These are phyloP conservation scores for Buphagus erythrorhynchus DNA, from an alignment of 2,797 vertebrate genomes.

Conservation along the genomic window DNA sequence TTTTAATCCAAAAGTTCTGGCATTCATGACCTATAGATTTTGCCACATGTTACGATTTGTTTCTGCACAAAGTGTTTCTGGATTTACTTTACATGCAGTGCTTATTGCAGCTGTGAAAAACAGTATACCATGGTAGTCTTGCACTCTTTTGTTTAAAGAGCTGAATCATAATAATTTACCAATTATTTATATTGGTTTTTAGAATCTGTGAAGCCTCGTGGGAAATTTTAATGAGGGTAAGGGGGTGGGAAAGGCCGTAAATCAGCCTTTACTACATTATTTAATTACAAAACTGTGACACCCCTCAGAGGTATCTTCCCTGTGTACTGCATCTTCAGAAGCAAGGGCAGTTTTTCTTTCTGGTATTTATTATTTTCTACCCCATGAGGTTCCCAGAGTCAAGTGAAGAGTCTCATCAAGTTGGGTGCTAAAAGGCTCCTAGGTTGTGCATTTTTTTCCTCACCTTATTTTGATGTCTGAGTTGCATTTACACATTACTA, in stretches of 20 bases:
- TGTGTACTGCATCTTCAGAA: not conserved
- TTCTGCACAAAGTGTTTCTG: not conserved
- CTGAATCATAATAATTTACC: not conserved
- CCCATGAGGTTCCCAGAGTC: not conserved
- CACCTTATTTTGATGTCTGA: not conserved
- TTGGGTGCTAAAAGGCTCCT: not conserved
- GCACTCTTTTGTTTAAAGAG: not conserved
- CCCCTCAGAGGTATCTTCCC: rapidly evolving
- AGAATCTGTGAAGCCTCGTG: not conserved
- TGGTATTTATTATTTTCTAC: not conserved
- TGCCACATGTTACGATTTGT: not conserved
- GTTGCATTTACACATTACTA: not conserved
- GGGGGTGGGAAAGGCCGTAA: not conserved
- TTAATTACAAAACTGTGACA: not conserved
- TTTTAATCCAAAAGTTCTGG: not conserved
- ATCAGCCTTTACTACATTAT: not conserved
- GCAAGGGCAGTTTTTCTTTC: not conserved
- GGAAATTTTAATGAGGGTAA: not conserved
- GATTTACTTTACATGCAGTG: not conserved
- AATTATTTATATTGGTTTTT: not conserved
- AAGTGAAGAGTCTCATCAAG: not conserved
- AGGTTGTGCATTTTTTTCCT: not conserved
- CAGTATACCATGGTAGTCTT: not conserved
- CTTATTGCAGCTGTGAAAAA: not conserved
- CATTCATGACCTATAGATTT: not conserved